Percentiles rank a stretch among this genome's conserved stretches.
phyloP scores from a whole-genome alignment of 2,113 vertebrate species.

The Sakesphorus luctuosus region DNA sequence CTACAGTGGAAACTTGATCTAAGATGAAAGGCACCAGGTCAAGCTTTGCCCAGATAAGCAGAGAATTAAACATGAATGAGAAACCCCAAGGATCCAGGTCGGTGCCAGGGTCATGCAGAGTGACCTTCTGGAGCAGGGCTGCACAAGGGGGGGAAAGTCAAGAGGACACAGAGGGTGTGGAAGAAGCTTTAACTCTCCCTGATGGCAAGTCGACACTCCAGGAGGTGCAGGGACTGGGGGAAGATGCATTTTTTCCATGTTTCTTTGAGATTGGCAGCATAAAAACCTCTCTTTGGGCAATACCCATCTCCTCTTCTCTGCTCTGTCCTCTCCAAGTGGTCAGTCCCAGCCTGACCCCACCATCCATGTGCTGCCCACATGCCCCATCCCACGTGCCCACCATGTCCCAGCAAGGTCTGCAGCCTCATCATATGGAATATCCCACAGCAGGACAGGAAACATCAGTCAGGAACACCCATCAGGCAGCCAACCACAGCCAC shows the following conservation, averaged over 20 bases:
- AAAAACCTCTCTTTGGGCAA: background rate
- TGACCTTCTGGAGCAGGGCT: fast-evolving
- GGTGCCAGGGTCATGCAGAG: fast-evolving
- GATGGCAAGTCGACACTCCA: background rate
- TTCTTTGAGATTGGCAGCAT: background rate
- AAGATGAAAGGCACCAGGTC: background rate
- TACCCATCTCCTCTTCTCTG: background rate
- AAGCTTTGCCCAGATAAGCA: background rate
- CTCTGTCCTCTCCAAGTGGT: fast-evolving
- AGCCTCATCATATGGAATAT: fast-evolving
- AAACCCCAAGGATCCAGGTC: fast-evolving
- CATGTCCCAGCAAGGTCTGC: background rate
- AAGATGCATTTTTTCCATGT: background rate
- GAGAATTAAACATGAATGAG: background rate
- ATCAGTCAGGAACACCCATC: no score
- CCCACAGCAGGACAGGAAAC: background rate
- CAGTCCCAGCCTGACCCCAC: background rate
- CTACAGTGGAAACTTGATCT: background rate
- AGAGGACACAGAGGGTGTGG: background rate
- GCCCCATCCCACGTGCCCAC: background rate
- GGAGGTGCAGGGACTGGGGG: background rate
- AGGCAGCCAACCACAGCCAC: background rate
- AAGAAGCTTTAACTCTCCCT: background rate
- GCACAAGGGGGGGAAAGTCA: background rate
- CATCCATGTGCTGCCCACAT: fast-evolving